phyloP scores from a whole-genome alignment of 1,140 invertebrate species.

The Bombus superbus region DNA sequence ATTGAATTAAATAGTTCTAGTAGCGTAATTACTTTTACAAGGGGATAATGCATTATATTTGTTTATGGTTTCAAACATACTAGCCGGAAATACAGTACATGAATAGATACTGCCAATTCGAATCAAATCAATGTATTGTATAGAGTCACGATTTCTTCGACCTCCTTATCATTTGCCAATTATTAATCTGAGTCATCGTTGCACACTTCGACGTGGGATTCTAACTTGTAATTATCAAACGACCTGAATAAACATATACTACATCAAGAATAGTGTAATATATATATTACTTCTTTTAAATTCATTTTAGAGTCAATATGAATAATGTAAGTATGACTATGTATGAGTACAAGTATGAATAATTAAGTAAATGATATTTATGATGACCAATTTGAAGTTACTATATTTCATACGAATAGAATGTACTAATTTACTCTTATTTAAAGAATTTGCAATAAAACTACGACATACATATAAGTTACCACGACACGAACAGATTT shows the following conservation, averaged over 20 bases:
- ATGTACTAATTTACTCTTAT: neutral
- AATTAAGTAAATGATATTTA: neutral
- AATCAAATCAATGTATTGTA: neutral
- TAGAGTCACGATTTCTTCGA: neutral
- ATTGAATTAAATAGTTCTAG: neutral
- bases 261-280: neutral
- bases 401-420: neutral
- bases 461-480: neutral
- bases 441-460: neutral
- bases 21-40: too few species aligned
- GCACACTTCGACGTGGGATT: neutral
- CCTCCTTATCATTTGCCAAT: conserved; percentile 18
- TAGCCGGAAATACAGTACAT: conserved; percentile 6
- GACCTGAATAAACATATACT: neutral
- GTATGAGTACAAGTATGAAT: too few species aligned
- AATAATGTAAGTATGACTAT: too few species aligned
- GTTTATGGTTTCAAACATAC: neutral
- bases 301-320: neutral
- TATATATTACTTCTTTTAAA: neutral
- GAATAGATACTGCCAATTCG: neutral
- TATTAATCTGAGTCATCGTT: neutral
- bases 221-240: neutral
- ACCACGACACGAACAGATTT: neutral
- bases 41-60: too few species aligned
- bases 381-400: neutral